Evolutionary conservation across 92 coral and sea anemone species (phyloP), one percentile per base, ranked within the genome.

Genomic region (Muricea muricata): DNA sequence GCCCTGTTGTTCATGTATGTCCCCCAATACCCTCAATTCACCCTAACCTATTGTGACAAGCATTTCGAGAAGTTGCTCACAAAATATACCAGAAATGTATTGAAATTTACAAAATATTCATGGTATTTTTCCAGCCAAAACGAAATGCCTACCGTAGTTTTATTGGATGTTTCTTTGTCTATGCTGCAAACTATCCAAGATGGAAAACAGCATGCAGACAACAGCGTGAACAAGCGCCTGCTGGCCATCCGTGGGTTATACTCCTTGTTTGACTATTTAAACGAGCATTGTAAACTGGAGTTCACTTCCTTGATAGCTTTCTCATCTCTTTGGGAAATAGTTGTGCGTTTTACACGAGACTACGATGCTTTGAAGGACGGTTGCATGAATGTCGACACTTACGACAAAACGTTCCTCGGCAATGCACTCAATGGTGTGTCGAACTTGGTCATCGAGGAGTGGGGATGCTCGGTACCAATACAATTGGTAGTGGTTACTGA

Each of bases 311-410:
- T 97, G 81, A 86, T 97, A 56, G 99, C 99, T 20, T 97, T 93
- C 69, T 97, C 99, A 6, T 97, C 98, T n/a, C 91, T 97, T 20
- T 97, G 99, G 99, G 99, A 97, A 86, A 93, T 97, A 15, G 99
- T 92, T 21, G 98, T 97, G 20, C 99, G 97, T n/a, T 97, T 97
- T 70, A 97, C 99, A 10, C 75, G 99, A 40, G 99, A 97, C 56
- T 93, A 97, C 39, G 97, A 97, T 40, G 63, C 93, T n/a, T 82
- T 97, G n/a, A 97, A 97, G 79, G 98, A 97, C 80, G 99, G 99
- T 35, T 97, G 98, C 52, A 90, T 97, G 89, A 92, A 97, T 17
- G 99, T 97, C 2, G 99, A 94, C 30, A 93, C 92, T 0, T 97
- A 97, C 42, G 98, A 97, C 83, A 97, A 94, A 77, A 97, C 99